Evolutionary conservation across 2,113 vertebrate species (phyloP), one percentile per base, ranked within the genome.

Genomic region (Oenanthe oenanthe): DNA sequence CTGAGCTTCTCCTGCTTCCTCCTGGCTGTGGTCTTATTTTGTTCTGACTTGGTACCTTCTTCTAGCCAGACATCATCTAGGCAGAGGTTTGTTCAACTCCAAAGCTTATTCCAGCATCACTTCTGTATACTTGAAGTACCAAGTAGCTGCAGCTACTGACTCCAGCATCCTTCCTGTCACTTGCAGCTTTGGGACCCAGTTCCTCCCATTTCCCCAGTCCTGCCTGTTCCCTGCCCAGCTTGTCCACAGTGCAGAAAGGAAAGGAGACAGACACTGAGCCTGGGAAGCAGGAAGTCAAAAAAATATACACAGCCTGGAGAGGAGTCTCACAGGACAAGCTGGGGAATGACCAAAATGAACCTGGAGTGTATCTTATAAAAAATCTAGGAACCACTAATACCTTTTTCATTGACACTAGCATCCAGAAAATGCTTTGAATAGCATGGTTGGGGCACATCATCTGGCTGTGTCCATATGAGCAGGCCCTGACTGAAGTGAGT

Each of bases 391-490:
- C 32, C 3, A 26, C 15, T n/a, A 24, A 47, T 13, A 73, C 6
- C 24, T 34, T 61, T 25, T 48, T 42, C 32, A 68, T 42, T 40
- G 32, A 31, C 22, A 42, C 7, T 47, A 14, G 15, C 48, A 28
- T 74, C 61, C 38, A 74, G 42, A 74, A 87, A 85, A 71, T 34
- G n/a, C 38, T 63, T 25, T 54, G 13, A 76, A 43, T 54, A 21
- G 5, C 1, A 1, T 25, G 6, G 12, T 8, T 67, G 48, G 21
- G 31, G 17, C 14, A 68, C 6, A 80, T 9, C 12, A n/a, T 51
- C 20, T 83, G 18, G 1, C 17, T 53, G 25, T 63, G 29, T 29
- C 42, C 5, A 3, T 71, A 26, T 5, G 0, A 2, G 10, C 13
- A 70, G 36, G 21, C 18, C 13, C 17, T 40, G 7, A 56, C 34